Evolutionary conservation across 2,113 vertebrate species (phyloP), one percentile per base, ranked within the genome.

Genomic region (Zootoca vivipara): DNA sequence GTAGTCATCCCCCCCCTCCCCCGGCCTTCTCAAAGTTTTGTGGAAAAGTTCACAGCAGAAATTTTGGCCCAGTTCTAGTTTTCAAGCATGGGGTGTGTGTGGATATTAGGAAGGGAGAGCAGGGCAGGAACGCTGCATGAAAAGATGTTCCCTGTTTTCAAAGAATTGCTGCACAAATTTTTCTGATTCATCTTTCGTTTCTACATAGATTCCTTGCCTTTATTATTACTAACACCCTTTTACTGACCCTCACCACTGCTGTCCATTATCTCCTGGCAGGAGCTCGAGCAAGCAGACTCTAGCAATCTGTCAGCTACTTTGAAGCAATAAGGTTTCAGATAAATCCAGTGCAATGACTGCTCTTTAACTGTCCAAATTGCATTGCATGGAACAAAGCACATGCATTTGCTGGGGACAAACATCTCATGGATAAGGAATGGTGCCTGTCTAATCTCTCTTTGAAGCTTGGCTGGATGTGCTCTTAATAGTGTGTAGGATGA

Each of bases 131-230:
- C 79, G 7, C 1, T 85, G 83, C 13, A 24, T 35, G 35, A 5
- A 87, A 64, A 69, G 26, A 81, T n/a, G 62, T 89, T 89, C 20
- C 28, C 67, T 42, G 56, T 24, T 26, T 58, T 87, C 4, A 38
- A 33, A 84, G 26, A 72, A 77, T 22, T 74, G 12, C 1, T 70
- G 0, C 8, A 78, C 4, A 20, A 20, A 84, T 89, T 89, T 7
- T 77, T 90, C 72, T 83, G 4, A 87, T 75, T 81, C 16, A 85
- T 0, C 20, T 90, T 93, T 87, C 1, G 73, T 35, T 92, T 89
- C 4, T 87, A 5, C 7, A 8, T 70, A 67, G 46, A 73, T 40
- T 35, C 6, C 1, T 81, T 88, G 15, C 1, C 5, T 3, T 9
- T 74, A 7, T 65, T 84, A 40, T 85, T 87, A 73, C 35, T 88